Evolutionary conservation across 2,888 invertebrate genomes (phyloP).

Genomic region (Abrostola tripartita): DNA sequence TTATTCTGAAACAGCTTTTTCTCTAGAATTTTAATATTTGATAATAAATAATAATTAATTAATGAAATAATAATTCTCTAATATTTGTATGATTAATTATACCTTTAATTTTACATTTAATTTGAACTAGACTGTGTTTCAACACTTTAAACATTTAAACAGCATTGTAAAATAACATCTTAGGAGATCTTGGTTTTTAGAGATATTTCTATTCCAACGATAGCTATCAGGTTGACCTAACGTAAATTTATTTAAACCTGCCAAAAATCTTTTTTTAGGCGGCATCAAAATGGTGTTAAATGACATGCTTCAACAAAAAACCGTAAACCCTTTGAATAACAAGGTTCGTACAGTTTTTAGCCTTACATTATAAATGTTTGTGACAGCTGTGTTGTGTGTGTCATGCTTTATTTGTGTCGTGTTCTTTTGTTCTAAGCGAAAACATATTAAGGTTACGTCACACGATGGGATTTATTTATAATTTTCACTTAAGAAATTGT

Average conservation of each 20-base stretch:
- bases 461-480: not conserved
- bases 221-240: no score
- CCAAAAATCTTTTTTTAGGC: not conserved
- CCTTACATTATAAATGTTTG: constrained; percentile 61
- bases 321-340: constrained; percentile 73
- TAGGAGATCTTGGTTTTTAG: no score
- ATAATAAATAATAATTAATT: no score
- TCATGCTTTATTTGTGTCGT: constrained; percentile 64
- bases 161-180: no score
- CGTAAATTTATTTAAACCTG: no score
- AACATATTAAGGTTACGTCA: constrained; percentile 46
- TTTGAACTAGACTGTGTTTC: not conserved
- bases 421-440: constrained; percentile 33
- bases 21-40: no score
- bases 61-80: no score
- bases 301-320: constrained; percentile 18
- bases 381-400: constrained; percentile 69
- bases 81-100: no score
- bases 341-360: constrained; percentile 77
- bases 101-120: no score
- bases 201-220: no score
- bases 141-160: not conserved
- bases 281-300: constrained; percentile 10
- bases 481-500: not conserved
- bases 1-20: no score